phyloP scores from a whole-genome alignment of 2,888 invertebrate genomes.

The Boloria selene region DNA sequence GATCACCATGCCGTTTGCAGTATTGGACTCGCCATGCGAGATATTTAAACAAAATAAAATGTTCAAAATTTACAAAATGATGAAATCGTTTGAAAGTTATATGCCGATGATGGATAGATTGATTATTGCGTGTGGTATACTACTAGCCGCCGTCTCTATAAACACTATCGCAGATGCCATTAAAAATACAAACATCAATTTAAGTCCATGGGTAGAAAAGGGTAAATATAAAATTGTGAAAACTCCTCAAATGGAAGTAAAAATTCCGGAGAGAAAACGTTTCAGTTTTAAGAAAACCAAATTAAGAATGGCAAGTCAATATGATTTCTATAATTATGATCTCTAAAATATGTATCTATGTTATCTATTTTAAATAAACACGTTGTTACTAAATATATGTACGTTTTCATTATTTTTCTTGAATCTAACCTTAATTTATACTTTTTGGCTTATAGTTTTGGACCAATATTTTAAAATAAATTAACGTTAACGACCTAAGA shows the following conservation, averaged over 20 bases:
- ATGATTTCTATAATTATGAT: too few species aligned
- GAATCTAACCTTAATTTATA: too few species aligned
- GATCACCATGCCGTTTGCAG: constrained; percentile 53
- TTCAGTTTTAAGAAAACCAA: constrained; percentile 4
- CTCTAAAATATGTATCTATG: too few species aligned
- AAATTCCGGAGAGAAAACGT: not conserved
- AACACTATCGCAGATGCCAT: constrained; percentile 52
- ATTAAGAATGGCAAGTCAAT: too few species aligned
- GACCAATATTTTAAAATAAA: too few species aligned
- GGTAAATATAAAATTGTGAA: constrained; percentile 46
- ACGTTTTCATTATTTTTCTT: too few species aligned
- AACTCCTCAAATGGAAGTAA: not conserved
- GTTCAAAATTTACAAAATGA: constrained; percentile 41
- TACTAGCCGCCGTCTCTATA: constrained; percentile 46
- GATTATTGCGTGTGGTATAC: constrained; percentile 47
- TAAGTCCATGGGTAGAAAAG: constrained; percentile 55
- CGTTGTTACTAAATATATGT: too few species aligned
- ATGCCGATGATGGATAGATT: constrained; percentile 49
- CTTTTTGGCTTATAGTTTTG: too few species aligned
- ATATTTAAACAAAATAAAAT: constrained; percentile 44
- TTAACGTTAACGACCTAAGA: too few species aligned
- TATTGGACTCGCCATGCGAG: constrained; percentile 52
- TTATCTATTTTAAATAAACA: too few species aligned
- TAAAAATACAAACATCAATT: constrained; percentile 50
- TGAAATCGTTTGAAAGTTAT: constrained; percentile 46